These are phyloP conservation scores for Megathymus violae DNA, from an alignment of 1,140 invertebrate species.

Conservation along the genomic window DNA sequence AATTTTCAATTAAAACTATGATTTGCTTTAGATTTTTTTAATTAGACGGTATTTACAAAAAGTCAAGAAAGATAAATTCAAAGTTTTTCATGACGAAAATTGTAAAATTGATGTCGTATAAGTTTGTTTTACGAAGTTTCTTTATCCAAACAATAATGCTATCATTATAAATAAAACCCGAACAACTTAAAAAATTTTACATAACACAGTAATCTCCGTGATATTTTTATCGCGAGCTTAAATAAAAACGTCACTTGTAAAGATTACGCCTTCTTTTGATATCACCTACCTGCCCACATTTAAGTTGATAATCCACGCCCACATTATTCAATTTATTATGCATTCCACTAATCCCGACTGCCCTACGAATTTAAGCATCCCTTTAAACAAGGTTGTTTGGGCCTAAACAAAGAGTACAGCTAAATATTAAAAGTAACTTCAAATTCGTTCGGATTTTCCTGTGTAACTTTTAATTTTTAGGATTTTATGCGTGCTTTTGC, in stretches of 20 bases:
- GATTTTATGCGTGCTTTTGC: conserved; percentile 15
- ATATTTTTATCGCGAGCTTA: conserved; percentile 23
- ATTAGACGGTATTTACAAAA: too few species aligned
- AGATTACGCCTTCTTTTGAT: conserved; percentile 24
- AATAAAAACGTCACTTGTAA: conserved; percentile 27
- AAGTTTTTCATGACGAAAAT: too few species aligned
- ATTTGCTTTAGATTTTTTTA: too few species aligned
- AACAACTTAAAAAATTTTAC: conserved; percentile 9
- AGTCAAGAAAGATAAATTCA: too few species aligned
- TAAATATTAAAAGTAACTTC: conserved; percentile 18
- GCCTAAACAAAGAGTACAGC: conserved; percentile 33
- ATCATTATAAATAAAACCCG: too few species aligned
- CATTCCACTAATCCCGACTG: conserved; percentile 29
- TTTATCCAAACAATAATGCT: too few species aligned
- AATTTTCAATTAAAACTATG: too few species aligned
- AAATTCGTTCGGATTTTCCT: conserved; percentile 27
- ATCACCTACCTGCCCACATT: conserved; percentile 27
- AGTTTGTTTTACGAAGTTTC: too few species aligned
- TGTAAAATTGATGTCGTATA: too few species aligned
- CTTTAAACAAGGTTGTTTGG: conserved; percentile 15
- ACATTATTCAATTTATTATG: conserved; percentile 33
- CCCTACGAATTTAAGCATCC: conserved; percentile 30
- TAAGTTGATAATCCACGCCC: conserved; percentile 25
- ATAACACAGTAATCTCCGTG: conserved; percentile 15
- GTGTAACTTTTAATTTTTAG: conserved; percentile 23